phyloP scores from a whole-genome alignment of 1,140 invertebrate genomes.

The Drosophila ohnishii region DNA sequence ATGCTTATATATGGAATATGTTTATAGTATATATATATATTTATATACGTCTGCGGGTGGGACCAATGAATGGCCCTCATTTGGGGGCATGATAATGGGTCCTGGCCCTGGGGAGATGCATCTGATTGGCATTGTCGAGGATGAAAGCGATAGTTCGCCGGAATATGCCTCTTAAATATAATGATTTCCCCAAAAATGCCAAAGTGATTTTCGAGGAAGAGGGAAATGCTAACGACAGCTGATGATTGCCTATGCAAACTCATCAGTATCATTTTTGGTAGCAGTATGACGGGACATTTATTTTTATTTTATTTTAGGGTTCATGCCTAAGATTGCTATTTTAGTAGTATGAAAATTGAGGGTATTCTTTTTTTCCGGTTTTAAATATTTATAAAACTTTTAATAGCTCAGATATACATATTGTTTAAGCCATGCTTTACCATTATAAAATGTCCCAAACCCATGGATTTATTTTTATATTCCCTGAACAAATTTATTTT shows the following conservation, averaged over 20 bases:
- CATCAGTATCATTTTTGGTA: constrained; percentile 1
- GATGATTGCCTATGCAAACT: constrained; percentile 18
- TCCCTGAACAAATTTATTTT: neutral
- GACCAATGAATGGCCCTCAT: constrained; percentile 50
- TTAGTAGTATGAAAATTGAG: neutral
- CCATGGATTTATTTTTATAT: neutral
- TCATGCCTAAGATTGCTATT: neutral
- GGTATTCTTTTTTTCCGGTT: too few species aligned
- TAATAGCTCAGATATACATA: neutral
- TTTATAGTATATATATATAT: constrained; percentile 8
- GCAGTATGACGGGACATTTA: neutral
- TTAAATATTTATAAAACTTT: neutral
- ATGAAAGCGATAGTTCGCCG: constrained; percentile 49
- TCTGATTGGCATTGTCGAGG: constrained; percentile 49
- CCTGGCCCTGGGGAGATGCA: constrained; percentile 43
- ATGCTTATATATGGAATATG: constrained; percentile 17
- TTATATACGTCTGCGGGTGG: constrained; percentile 15
- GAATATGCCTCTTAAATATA: constrained; percentile 61
- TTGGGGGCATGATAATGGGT: constrained; percentile 37
- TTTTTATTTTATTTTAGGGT: neutral
- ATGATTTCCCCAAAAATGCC: constrained; percentile 50
- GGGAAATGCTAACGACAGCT: constrained; percentile 10
- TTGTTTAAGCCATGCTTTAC: neutral
- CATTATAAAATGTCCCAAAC: too few species aligned
- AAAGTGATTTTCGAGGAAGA: constrained; percentile 38